Base-by-base conservation (phyloP, 2,113 vertebrate species). In the Conger conger region DNA sequence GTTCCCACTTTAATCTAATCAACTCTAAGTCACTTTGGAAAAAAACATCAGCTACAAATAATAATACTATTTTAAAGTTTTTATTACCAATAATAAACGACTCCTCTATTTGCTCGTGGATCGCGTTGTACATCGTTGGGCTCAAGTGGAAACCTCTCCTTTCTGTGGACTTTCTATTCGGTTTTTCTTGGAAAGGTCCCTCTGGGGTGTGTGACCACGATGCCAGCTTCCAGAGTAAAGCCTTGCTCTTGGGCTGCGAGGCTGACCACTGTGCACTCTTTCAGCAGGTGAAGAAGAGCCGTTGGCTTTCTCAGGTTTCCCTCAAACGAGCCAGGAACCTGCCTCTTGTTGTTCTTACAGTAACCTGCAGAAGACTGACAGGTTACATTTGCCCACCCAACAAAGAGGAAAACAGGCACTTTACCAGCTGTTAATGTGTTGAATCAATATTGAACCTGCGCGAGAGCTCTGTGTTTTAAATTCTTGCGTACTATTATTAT, bases 131-230 rank as follows among this genome's bases (percentile, higher is more conserved):
- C 4, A 11, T 5, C 27, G n/a, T 73, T 30, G 1, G 5, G 68
- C 68, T 33, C 20, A 9, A 73, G n/a, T 73, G 68, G 27, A 73
- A 73, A 73, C 5, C 5, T 73, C n/a, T 6, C 9, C 68, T 73
- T 73, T 73, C 68, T 73, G 68, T 9, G 27, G 68, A 9, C 33
- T 73, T 73, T 63, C n/a, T 73, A 30, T 30, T 8, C 35, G 38
- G 40, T 83, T 76, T 13, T 40, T 50, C 17, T 83, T 76, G 82
- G 42, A 53, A 42, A 50, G 38, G 63, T 50, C 68, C 68, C n/a
- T 73, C 68, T 73, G 68, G 68, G 68, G 4, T 33, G 11, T 11
- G 15, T 73, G 33, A 27, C n/a, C 30, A 73, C 68, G 5, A 30
- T 30, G 27, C n/a, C 27, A 13, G n/a, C 68, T 73, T 73, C 68